A percentile compares a stretch with the other conserved stretches of the same genome.
Conservation (phyloP, 2,113 vertebrate species). For the Thinocorus orbignyianus region DNA sequence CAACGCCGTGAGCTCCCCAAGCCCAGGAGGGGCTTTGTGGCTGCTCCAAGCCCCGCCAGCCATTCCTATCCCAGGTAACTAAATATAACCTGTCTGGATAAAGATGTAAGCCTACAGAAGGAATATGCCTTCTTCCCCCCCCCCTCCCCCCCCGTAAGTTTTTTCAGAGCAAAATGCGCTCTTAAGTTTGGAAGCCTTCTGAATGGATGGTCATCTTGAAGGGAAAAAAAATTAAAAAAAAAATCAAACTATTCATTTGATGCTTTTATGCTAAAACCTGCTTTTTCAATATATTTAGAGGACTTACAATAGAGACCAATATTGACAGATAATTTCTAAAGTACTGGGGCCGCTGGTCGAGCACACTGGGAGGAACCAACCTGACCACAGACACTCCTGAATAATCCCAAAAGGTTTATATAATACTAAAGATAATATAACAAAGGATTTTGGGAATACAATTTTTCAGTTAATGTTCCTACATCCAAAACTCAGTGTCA, state of each 20-base stretch:
- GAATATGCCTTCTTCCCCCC: neutral
- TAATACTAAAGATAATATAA: neutral
- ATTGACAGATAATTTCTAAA: neutral
- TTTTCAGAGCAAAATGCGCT: neutral
- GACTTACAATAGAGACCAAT: neutral
- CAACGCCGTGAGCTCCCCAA: fast-evolving
- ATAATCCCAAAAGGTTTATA: neutral
- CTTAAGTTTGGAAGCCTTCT: neutral
- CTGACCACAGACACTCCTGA: neutral
- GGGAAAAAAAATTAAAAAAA: no score
- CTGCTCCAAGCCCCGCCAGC: fast-evolving
- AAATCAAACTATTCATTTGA: neutral
- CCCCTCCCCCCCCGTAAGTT: no score
- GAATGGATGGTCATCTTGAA: neutral
- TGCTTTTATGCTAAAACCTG: neutral
- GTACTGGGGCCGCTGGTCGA: neutral
- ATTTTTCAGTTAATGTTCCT: neutral
- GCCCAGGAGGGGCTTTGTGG: fast-evolving
- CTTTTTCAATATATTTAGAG: neutral
- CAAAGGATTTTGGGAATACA: neutral
- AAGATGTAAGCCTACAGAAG: neutral
- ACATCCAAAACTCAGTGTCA: neutral
- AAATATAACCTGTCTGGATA: neutral
- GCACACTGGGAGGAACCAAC: neutral
- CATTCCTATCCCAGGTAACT: fast-evolving